Percentiles rank a stretch among this genome's conserved stretches.
Evolutionary conservation across 2,113 vertebrate species (phyloP).

Genomic region (Rousettus leschenaultii): DNA sequence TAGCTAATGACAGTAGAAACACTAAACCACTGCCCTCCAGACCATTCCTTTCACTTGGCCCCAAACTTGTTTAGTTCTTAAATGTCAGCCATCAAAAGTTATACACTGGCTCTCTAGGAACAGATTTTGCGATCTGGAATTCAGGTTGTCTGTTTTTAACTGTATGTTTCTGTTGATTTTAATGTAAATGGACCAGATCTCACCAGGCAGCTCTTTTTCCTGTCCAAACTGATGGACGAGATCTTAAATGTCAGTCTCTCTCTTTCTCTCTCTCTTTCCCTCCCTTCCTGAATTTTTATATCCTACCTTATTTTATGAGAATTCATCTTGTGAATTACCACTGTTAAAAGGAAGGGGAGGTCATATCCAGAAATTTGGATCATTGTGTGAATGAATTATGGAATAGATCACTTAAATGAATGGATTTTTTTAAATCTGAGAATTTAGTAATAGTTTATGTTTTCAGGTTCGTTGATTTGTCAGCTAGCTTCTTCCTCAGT

Average conservation of each 20-base stretch:
- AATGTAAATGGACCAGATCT: background rate
- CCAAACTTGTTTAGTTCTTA: slow-evolving; percentile 16
- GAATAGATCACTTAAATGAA: background rate
- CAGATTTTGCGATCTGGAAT: background rate
- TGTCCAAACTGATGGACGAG: background rate
- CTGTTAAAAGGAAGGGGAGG: background rate
- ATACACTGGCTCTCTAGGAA: background rate
- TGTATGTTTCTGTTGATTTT: background rate
- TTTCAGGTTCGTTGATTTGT: slow-evolving; percentile 16
- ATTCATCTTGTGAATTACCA: background rate
- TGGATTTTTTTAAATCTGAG: background rate
- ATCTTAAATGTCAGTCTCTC: background rate
- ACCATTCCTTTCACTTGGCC: background rate
- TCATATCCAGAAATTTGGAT: background rate
- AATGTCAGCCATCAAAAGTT: background rate
- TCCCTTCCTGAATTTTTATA: background rate
- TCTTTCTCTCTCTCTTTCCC: background rate
- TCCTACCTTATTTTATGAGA: background rate
- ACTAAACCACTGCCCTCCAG: background rate
- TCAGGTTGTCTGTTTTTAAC: background rate
- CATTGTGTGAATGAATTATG: background rate
- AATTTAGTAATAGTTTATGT: slow-evolving; percentile 2
- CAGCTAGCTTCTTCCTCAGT: background rate
- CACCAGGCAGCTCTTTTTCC: background rate
- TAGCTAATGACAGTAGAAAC: background rate